phyloP scores from a whole-genome alignment of 2,113 vertebrate genomes.

The Ageneiosus marmoratus region DNA sequence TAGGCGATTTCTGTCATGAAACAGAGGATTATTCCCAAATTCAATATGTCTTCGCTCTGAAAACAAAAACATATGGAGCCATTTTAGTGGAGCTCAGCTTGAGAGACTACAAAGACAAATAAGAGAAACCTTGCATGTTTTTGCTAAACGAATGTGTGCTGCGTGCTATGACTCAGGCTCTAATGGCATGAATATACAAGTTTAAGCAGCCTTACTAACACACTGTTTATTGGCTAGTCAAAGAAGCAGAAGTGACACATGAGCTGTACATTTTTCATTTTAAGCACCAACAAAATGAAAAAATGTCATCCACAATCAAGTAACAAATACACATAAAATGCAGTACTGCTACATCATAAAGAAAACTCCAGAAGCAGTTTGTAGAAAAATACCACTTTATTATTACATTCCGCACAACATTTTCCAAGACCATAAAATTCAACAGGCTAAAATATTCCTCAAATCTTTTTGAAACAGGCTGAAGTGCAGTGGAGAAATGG shows the following conservation, averaged over 20 bases:
- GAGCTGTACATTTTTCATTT: constrained; percentile 5
- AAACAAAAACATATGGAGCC: constrained; percentile 55
- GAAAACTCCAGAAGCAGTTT: constrained; percentile 74
- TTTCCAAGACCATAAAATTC: constrained; percentile 83
- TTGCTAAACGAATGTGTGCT: constrained; percentile 18
- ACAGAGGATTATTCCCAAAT: constrained; percentile 67
- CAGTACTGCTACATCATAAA: constrained; percentile 31
- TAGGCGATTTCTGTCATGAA: constrained; percentile 62
- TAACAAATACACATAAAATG: constrained; percentile 15
- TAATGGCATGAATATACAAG: constrained; percentile 15
- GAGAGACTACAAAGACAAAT: constrained; percentile 13
- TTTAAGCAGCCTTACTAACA: background rate
- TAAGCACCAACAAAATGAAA: constrained; percentile 12
- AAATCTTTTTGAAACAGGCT: constrained; percentile 65
- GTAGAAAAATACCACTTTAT: constrained; percentile 98
- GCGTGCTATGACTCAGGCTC: background rate
- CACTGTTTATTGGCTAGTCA: constrained; percentile 12
- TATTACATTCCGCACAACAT: constrained; percentile 95
- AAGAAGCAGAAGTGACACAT: constrained; percentile 4
- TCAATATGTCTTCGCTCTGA: constrained; percentile 72
- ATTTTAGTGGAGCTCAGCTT: constrained; percentile 23
- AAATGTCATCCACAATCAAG: background rate
- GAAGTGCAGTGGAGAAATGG: constrained; percentile 61
- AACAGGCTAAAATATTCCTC: constrained; percentile 80
- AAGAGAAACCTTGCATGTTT: constrained; percentile 10